Base-by-base conservation (phyloP, 2,888 invertebrate species). In the Cerceris rybyensis region DNA sequence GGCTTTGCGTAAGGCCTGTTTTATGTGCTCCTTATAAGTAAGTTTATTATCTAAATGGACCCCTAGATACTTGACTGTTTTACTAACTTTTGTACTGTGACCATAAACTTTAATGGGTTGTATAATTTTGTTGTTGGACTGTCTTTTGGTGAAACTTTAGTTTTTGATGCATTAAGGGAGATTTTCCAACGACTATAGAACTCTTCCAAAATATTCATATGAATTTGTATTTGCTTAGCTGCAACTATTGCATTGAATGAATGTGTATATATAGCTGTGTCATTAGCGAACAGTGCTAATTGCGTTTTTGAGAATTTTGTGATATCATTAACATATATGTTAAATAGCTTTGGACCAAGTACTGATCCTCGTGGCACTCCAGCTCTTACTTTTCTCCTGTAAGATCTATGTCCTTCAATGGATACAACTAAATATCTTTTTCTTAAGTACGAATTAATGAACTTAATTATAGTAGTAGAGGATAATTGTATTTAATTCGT, bases 321-420 rank as follows among this genome's bases (percentile, higher is more conserved):
- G 13, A 85, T 74, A 39, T 81, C 75, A 70, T 86, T 79, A 6
- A 86, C 14, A 39, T 73, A 81, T 6, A 84, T 78, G n/a, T 72
- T 84, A 52, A 84, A 86, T 1, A 84, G 60, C n/a, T 57, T 66
- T 7, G 84, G 85, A 17, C 83, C 82, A 14, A 85, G 50, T 1
- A 85, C 72, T 0, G 81, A 83, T 0, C 83, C 81, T 67, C 81
- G 84, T 0, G 81, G 81, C 1, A 81, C 82, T 8, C 83, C 82
- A 8, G 83, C 81, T 68, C 14, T 57, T 7, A 81, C 68, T 66
- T 57, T 55, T 28, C 17, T 57, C 17, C 9, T 46, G 1, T 4
- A 1, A 1, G 46, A 46, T 5, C 2, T 11, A 4, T 1, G 1
- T 8, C 46, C 46, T 4, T 46, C 11, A 1, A 46, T 6, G 6